phyloP scores from a whole-genome alignment of 2,888 invertebrate species.

The Drosophila fungiperda region DNA sequence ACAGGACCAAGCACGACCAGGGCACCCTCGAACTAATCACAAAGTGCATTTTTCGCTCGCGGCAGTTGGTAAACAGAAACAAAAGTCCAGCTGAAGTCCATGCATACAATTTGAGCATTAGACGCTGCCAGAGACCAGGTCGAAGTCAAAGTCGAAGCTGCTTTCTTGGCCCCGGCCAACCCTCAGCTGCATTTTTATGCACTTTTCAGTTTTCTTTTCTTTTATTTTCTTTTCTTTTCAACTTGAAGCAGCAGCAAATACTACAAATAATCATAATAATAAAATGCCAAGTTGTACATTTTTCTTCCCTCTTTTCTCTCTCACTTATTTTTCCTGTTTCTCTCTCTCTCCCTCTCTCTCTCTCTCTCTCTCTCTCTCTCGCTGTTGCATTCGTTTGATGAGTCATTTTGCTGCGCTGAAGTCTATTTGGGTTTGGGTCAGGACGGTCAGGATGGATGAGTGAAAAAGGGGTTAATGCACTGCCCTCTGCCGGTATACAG shows the following conservation, averaged over 20 bases:
- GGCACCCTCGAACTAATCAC: slow-evolving; percentile 79
- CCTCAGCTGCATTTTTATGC: slow-evolving; percentile 72
- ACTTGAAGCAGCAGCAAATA: slow-evolving; percentile 75
- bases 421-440: slow-evolving; percentile 28
- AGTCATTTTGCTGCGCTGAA: slow-evolving; percentile 70
- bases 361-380: not conserved
- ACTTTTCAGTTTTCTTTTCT: slow-evolving; percentile 73
- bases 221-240: slow-evolving; percentile 54
- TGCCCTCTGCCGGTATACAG: slow-evolving; percentile 38
- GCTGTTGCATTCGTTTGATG: slow-evolving; percentile 60
- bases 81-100: slow-evolving; percentile 76
- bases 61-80: slow-evolving; percentile 79
- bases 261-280: slow-evolving; percentile 81
- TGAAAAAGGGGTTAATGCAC: slow-evolving; percentile 78
- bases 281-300: slow-evolving; percentile 80
- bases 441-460: slow-evolving; percentile 20
- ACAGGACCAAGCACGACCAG: slow-evolving; percentile 4
- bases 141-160: slow-evolving; percentile 11
- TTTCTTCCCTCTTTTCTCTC: slow-evolving; percentile 48
- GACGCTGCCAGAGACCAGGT: slow-evolving; percentile 24
- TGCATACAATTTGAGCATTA: slow-evolving; percentile 75
- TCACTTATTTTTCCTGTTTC: slow-evolving; percentile 1
- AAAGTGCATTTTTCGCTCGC: slow-evolving; percentile 79
- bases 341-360: not conserved
- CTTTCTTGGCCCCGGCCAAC: slow-evolving; percentile 39